Percentiles rank a stretch among this genome's conserved stretches.
phyloP scores from a whole-genome alignment of 2,113 vertebrate species.

The Zapornia atra region DNA sequence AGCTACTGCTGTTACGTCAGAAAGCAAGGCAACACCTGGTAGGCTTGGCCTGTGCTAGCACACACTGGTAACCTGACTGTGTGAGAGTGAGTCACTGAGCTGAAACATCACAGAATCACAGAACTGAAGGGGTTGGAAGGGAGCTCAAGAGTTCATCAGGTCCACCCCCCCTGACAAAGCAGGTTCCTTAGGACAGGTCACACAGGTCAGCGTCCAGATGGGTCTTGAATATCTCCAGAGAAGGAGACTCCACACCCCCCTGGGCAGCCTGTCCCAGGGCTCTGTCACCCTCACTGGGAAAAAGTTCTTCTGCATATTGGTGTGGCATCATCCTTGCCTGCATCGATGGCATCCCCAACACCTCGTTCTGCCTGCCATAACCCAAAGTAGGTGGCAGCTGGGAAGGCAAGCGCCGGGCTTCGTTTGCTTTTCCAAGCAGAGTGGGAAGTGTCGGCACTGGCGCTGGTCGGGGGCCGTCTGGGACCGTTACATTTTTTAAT shows the following conservation, averaged over 20 bases:
- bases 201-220: too few species aligned
- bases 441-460: background rate
- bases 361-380: background rate
- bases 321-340: background rate
- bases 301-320: too few species aligned
- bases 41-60: rapidly evolving
- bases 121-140: too few species aligned
- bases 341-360: background rate
- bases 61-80: background rate
- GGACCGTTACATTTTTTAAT: conserved; percentile 17
- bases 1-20: rapidly evolving
- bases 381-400: background rate
- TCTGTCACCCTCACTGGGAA: too few species aligned
- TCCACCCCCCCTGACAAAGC: too few species aligned
- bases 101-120: background rate
- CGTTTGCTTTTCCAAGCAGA: background rate
- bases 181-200: too few species aligned
- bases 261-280: too few species aligned
- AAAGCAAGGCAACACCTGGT: background rate
- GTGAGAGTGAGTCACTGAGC: background rate
- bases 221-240: too few species aligned
- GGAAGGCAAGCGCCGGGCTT: background rate
- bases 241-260: too few species aligned
- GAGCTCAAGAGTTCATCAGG: too few species aligned
- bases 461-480: background rate